A percentile compares a stretch with the other conserved stretches of the same genome.
Evolutionary conservation across 1,140 invertebrate genomes (phyloP).

Genomic region (Brachionus plicatilis): DNA sequence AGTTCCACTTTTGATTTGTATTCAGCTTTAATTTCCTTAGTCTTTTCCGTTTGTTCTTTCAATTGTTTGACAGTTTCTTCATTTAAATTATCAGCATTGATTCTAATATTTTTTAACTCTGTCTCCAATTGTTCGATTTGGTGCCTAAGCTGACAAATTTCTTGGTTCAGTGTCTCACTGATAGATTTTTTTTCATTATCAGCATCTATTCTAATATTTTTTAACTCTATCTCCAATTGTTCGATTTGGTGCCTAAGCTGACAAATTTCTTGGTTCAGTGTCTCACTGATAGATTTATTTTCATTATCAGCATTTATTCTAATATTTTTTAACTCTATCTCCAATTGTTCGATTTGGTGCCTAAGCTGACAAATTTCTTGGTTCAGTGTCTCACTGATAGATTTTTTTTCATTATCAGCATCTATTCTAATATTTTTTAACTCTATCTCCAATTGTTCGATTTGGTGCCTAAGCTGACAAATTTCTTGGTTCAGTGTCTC

Average conservation of each 20-base stretch:
- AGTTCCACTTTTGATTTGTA: neutral
- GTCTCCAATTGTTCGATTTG: neutral
- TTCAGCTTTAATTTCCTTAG: neutral
- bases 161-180: neutral
- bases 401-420: neutral
- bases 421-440: neutral
- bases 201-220: neutral
- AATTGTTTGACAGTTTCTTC: neutral
- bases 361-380: neutral
- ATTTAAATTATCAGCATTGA: neutral
- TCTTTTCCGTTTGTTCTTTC: neutral
- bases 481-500: neutral
- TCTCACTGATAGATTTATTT: neutral
- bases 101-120: neutral
- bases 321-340: neutral
- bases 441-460: neutral
- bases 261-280: neutral
- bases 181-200: neutral
- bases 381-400: neutral
- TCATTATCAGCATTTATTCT: neutral
- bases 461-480: neutral
- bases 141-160: neutral
- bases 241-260: neutral
- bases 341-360: neutral
- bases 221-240: neutral